Base-by-base conservation (phyloP, 2,888 invertebrate genomes). In the Andrena fulva region DNA sequence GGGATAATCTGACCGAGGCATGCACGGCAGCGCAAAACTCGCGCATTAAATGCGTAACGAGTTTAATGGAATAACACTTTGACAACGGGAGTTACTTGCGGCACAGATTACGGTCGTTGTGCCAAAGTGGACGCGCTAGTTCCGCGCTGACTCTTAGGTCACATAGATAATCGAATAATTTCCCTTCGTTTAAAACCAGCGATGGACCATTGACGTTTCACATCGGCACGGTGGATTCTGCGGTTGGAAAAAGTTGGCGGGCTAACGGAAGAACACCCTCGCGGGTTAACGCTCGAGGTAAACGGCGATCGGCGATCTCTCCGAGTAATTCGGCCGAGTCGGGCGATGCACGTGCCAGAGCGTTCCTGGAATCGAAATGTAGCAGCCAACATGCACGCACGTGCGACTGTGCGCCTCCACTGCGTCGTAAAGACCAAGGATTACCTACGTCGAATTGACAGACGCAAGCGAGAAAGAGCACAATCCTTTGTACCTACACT, bases 61-160 rank as follows among this genome's bases (percentile, higher is more conserved):
- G 54, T 80, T 77, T 77, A 80, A 80, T 80, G 56, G 80, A 80
- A 80, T 80, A 80, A 80, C 72, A 72, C 77, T 68, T 67, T 35
- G 62, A 10, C 71, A 63, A 72, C 24, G 63, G 33, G 67, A 72
- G 42, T 29, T 54, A 35, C 35, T 52, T 54, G 20, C 33, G 56
- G 16, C 35, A 66, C 29, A 42, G 67, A 77, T 77, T 80, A 71
- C 31, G 48, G 56, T 70, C 60, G 59, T 69, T 76, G 31, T 10
- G 29, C 52, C 66, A 42, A 67, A 67, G 68, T 50, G 31, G 50
- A n/a, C 52, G 52, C 33, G 52, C 62, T 77, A 67, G 67, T 62
- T 66, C 35, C 59, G n/a, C 48, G 24, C 16, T 5, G 52, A 12
- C 24, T 10, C 24, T 8, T 33, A 50, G 42, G 10, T 31, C 29